Base-by-base conservation (phyloP, 2,888 invertebrate species). In the Coremacera marginata region DNA sequence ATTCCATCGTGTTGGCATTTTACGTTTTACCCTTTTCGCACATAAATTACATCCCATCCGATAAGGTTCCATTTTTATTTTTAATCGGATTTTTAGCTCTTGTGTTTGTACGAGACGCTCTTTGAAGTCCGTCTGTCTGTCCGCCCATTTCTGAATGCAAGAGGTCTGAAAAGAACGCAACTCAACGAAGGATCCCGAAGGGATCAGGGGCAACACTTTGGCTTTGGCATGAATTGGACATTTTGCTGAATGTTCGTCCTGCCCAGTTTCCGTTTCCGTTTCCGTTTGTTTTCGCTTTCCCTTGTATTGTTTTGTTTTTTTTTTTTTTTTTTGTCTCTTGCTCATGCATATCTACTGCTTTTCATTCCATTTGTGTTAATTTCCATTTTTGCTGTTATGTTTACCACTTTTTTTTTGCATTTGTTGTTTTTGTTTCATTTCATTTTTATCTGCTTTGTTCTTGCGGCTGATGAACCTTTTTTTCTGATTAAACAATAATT, bases 41-140 rank as follows among this genome's bases (percentile, higher is more conserved):
- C 86, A 86, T 86, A 86, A 86, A 86, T 86, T 86, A 85, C 86
- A 82, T 82, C 80, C 82, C 85, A 85, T 86, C 87, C 86, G 86
- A 86, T 86, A 86, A 86, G 86, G 82, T 85, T 86, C 83, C 77
- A 83, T 86, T 86, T 86, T 84, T 86, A 85, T 84, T 86, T 86
- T 86, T 86, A 86, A 86, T 86, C 86, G 86, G 85, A 86, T 86
- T 86, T 86, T 77, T 78, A 70, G 70, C 31, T 75, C 65, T 68
- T 67, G 74, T 37, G 34, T 74, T 74, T 55, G 22, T n/a, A 65
- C 52, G 55, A 34, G 67, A 55, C 31, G 49, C 49, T 63, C 63
- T 72, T 72, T 74, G 34, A 67, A 62, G 25, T 44, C 49, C 62
- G 72, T 49, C 67, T 52, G 37, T 55, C n/a, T 25, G 67, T 49